Conservation (phyloP, 2,888 invertebrate species). For the Masnerella sp. region DNA sequence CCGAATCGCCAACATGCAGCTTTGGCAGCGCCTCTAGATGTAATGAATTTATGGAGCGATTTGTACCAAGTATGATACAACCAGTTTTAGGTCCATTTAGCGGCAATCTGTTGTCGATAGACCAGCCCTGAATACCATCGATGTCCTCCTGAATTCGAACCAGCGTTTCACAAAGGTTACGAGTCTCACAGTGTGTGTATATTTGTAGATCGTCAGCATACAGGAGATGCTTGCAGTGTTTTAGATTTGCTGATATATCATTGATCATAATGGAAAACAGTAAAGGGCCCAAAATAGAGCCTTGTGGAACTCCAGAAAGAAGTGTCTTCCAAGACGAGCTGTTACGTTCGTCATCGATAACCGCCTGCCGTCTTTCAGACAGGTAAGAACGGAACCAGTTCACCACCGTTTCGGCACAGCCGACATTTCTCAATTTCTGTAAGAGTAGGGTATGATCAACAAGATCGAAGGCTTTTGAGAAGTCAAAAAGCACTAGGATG, state of each 20-base stretch:
- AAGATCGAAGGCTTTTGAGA: slow-evolving; percentile 67
- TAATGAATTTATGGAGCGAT: neutral
- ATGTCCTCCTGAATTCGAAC: neutral
- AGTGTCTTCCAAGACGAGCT: neutral
- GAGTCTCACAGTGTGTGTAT: neutral
- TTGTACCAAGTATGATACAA: neutral
- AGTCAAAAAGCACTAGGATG: slow-evolving; percentile 63
- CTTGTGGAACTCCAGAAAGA: neutral
- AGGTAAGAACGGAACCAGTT: slow-evolving; percentile 42
- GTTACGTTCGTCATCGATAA: neutral
- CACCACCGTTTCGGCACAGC: slow-evolving; percentile 77
- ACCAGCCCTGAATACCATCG: neutral
- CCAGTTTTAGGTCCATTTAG: neutral
- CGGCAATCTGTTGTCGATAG: neutral
- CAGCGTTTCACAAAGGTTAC: neutral
- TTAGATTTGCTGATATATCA: neutral
- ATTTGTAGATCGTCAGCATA: slow-evolving; percentile 53
- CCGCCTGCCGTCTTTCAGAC: slow-evolving; percentile 3
- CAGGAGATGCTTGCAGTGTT: slow-evolving; percentile 14
- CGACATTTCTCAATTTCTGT: slow-evolving; percentile 49
- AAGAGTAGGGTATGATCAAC: slow-evolving; percentile 61
- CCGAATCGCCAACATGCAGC: neutral
- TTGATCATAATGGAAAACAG: slow-evolving; percentile 28
- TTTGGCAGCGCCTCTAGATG: neutral
- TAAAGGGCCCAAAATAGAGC: slow-evolving; percentile 29